Base-by-base conservation (phyloP, 64 coral and sea anemone genomes). In the Trachythela sp. region DNA sequence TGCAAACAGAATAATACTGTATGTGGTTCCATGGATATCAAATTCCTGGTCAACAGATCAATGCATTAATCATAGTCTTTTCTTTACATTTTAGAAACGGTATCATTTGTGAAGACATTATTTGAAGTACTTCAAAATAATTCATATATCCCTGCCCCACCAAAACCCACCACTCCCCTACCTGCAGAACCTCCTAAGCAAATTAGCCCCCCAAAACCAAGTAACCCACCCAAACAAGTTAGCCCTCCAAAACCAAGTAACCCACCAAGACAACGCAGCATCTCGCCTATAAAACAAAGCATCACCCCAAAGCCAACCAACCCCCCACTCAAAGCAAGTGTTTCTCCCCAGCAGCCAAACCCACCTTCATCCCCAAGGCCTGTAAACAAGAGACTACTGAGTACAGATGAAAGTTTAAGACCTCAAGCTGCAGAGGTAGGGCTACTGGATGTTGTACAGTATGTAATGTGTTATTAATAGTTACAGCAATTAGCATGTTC, bases 41-140 rank as follows among this genome's bases (percentile, higher is more conserved):
- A 52, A 8, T 52, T 52, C n/a, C n/a, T 52, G 49, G 22, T 52
- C 13, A 52, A 2, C 49, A 52, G 49, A 1, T 15, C 49, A 52
- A 15, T 1, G n/a, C n/a, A n/a, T n/a, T n/a, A n/a, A n/a, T n/a
- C n/a, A n/a, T n/a, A 45, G 42, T 45, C 42, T 64, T 64, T 64
- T 27, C 26, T 59, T 20, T 59, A 3, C 54, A 59, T 14, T 59
- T 49, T 92, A 99, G 96, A 91, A 64, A 99, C 96, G 18, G 88
- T 48, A 48, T 91, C 88, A 22, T 99, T 99, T 93, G 96, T 99
- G 45, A 92, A 95, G 40, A 85, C 89, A 36, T 58, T 99, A 68
- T 99, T 99, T 90, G 95, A 99, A 75, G 93, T 91, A 14, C 89
- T 99, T 40, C 87, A 89, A 77, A 90, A 42, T 54, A 88, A 87